Base-by-base conservation (phyloP, 2,113 vertebrate species). In the Merops nubicus region DNA sequence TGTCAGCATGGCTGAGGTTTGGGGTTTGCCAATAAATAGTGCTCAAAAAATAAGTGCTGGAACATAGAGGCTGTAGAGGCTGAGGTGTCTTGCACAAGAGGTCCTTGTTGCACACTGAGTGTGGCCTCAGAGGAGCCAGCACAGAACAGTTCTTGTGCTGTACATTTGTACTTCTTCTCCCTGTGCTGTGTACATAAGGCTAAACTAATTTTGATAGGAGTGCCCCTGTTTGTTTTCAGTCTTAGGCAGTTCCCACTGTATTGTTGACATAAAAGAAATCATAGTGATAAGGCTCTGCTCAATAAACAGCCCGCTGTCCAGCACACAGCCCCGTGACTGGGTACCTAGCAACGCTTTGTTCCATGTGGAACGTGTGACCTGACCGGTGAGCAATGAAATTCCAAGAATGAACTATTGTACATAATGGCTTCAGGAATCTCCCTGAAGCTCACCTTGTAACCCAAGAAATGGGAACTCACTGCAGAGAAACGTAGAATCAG, bases 201-300 rank as follows among this genome's bases (percentile, higher is more conserved):
- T 88, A 54, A 95, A 74, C 29, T 63, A 15, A 20, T 81, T 92
- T 42, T 0, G 1, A 23, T 86, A 56, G 88, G 76, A 91, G 72
- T 81, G 93, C 69, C 75, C 0, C 21, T 96, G 7, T 93, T 94
- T 93, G 75, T 15, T 90, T 93, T 93, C 3, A 7, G 3, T 77
- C 45, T 73, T 64, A 23, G 14, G 82, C 80, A 67, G 72, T 86
- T 96, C 83, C 85, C 64, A 75, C 95, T 94, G 84, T 92, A 31
- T 59, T 94, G 79, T 96, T 96, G 95, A 90, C 82, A 77, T 42
- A 81, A 84, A 81, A 91, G 79, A 88, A 11, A 16, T 91, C 69
- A 63, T 54, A 80, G 63, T 33, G 93, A 96, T 95, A 97, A 94
- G 81, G 57, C 40, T 68, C 5, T 76, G 63, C 75, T 94, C 75